Percentiles rank a stretch among this genome's conserved stretches.
phyloP scores from a whole-genome alignment of 2,888 invertebrate species.

The Drosophila kanekoi region DNA sequence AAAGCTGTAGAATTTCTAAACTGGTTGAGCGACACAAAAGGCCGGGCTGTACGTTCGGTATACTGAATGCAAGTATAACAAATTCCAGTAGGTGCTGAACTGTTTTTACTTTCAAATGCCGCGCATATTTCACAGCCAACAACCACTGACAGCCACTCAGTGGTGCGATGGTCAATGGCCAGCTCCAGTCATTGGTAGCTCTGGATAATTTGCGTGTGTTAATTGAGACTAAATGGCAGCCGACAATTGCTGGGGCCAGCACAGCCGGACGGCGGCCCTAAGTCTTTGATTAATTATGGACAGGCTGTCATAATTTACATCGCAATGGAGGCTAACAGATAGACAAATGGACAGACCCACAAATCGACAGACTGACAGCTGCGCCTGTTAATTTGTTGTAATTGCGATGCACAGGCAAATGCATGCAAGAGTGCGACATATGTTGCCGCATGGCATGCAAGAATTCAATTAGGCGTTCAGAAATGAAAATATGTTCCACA shows the following conservation, averaged over 20 bases:
- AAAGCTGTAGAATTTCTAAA: constrained; percentile 75
- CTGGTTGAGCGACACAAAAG: constrained; percentile 69
- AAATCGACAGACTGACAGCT: constrained; percentile 38
- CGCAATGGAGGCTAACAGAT: constrained; percentile 24
- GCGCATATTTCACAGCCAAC: constrained; percentile 46
- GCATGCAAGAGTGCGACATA: constrained; percentile 24
- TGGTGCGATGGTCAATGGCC: constrained; percentile 19
- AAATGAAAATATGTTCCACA: constrained; percentile 61
- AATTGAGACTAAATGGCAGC: constrained; percentile 71
- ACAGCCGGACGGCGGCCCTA: constrained; percentile 61
- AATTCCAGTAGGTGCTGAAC: constrained; percentile 71
- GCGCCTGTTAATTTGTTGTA: constrained; percentile 58
- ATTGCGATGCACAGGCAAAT: constrained; percentile 38
- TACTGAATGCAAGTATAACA: constrained; percentile 34
- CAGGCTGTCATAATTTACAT: constrained; percentile 78
- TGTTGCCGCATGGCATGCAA: constrained; percentile 56
- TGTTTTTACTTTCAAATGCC: constrained; percentile 76
- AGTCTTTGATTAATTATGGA: constrained; percentile 81
- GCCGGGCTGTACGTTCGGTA: constrained; percentile 38
- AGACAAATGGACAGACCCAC: constrained; percentile 9
- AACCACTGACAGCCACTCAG: constrained; percentile 9
- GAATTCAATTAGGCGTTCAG: constrained; percentile 58
- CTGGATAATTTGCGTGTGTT: constrained; percentile 71
- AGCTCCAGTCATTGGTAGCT: constrained; percentile 16
- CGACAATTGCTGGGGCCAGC: constrained; percentile 19